These are phyloP conservation scores for Hyppa rectilinea DNA, from an alignment of 2,888 invertebrate species.

Conservation along the genomic window DNA sequence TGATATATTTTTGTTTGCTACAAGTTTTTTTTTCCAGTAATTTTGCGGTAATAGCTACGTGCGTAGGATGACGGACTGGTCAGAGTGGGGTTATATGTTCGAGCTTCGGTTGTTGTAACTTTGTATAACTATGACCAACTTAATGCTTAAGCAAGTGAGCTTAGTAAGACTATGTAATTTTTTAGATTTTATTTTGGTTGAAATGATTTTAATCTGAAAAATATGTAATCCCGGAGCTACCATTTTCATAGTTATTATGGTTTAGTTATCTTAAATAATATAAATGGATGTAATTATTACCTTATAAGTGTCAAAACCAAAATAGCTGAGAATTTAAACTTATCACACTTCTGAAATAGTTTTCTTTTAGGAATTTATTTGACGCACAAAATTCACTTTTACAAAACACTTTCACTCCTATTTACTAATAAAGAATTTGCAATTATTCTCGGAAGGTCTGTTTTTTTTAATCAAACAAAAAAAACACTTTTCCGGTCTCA, in stretches of 20 bases:
- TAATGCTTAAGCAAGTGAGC: neutral
- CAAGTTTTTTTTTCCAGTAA: neutral
- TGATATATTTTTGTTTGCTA: neutral
- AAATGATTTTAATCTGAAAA: neutral
- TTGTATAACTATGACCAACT: neutral
- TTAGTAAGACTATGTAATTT: neutral
- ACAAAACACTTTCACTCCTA: conserved; percentile 12
- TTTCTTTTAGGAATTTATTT: neutral
- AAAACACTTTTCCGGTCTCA: neutral
- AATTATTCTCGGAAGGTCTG: neutral
- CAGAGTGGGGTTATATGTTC: neutral
- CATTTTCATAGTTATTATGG: neutral
- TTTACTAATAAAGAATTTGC: too few relatives aligned
- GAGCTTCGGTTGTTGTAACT: neutral
- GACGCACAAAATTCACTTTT: neutral
- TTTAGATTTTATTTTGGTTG: neutral
- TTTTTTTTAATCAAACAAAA: neutral
- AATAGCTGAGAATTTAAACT: neutral
- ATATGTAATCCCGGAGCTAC: neutral
- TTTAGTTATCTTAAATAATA: neutral
- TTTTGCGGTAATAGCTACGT: neutral
- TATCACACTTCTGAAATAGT: neutral
- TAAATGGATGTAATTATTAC: conserved; percentile 14
- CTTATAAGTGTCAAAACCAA: conserved; percentile 1
- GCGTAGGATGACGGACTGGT: neutral